Percentiles rank a stretch among this genome's conserved stretches.
These are phyloP conservation scores for Colistium nudipinnis DNA, from an alignment of 2,113 vertebrate genomes.

Conservation along the genomic window DNA sequence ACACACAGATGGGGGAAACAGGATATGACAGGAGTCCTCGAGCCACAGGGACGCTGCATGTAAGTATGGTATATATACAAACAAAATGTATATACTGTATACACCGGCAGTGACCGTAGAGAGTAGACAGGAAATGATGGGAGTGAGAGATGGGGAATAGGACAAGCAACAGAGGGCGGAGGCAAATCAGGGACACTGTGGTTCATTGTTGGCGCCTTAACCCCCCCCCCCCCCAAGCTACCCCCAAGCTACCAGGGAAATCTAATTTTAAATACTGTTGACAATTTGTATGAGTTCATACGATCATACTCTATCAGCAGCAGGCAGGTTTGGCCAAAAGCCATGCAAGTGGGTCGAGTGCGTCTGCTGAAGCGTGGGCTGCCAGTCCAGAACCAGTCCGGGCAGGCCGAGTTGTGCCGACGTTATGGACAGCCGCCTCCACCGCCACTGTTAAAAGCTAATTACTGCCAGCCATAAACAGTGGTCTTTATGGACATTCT, in stretches of 20 bases:
- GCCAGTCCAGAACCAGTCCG: conserved; percentile 47
- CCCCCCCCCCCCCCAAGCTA: too few species aligned
- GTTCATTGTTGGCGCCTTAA: conserved; percentile 16
- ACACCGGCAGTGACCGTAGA: background rate
- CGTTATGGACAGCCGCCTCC: conserved; percentile 67
- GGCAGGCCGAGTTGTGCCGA: conserved; percentile 56
- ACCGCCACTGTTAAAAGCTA: conserved; percentile 67
- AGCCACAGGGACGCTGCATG: background rate
- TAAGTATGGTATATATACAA: background rate
- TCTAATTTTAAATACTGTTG: conserved; percentile 12
- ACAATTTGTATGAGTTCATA: conserved; percentile 37
- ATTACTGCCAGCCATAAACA: conserved; percentile 66
- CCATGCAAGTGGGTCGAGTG: conserved; percentile 33
- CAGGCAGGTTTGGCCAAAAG: conserved; percentile 27
- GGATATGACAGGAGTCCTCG: conserved; percentile 53
- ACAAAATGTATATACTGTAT: background rate
- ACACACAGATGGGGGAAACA: conserved; percentile 44
- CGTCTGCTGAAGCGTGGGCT: conserved; percentile 43
- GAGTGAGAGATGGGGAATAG: background rate
- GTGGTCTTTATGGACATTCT: conserved; percentile 59
- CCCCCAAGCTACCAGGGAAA: conserved; percentile 31
- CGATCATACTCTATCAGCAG: conserved; percentile 46
- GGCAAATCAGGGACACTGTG: conserved; percentile 6
- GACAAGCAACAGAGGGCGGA: background rate
- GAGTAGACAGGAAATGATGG: background rate